Evolutionary conservation across 1,140 invertebrate species (phyloP), one percentile per base, ranked within the genome.

Genomic region (Cydia strobilella): DNA sequence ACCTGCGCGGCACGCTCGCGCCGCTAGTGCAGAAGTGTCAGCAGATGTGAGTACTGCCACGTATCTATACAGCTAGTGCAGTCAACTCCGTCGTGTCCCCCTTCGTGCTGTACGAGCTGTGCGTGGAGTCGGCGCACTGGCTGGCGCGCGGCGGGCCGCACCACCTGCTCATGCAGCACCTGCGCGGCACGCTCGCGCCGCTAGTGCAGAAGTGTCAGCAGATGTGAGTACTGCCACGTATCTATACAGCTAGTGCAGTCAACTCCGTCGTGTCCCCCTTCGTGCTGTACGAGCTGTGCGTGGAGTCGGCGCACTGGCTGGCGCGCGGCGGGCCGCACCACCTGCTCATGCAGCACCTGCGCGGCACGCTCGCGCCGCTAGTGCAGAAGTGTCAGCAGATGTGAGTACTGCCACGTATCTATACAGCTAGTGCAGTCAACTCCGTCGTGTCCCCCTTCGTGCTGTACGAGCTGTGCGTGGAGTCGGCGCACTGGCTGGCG

Each of bases 351-450:
- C 96, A 97, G 84, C 96, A 97, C 85, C 91, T 98, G 48, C 94
- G 97, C 74, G 97, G 97, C 0, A 94, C 96, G 3, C 93, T 98
- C 15, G 96, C 96, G 73, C 97, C 97, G 0, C 94, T 98, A 4
- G 96, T 98, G 27, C 97, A 98, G 87, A 98, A 98, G 87, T 98
- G 98, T 93, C 96, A 98, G 88, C 97, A 98, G 93, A 98, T 73
- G 20, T 51, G 9, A 73, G 42, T 73, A 63, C 18, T 9, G 23
- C n/a, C n/a, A n/a, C n/a, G n/a, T n/a, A n/a, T n/a, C n/a, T n/a
- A n/a, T n/a, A n/a, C n/a, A n/a, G n/a, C n/a, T n/a, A n/a, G n/a
- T n/a, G n/a, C n/a, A n/a, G n/a, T n/a, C n/a, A n/a, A n/a, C n/a
- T n/a, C n/a, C n/a, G n/a, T n/a, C n/a, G n/a, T n/a, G n/a, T n/a